Evolutionary conservation across 2,113 vertebrate species (phyloP).

Genomic region (Tympanuchus pallidicinctus): DNA sequence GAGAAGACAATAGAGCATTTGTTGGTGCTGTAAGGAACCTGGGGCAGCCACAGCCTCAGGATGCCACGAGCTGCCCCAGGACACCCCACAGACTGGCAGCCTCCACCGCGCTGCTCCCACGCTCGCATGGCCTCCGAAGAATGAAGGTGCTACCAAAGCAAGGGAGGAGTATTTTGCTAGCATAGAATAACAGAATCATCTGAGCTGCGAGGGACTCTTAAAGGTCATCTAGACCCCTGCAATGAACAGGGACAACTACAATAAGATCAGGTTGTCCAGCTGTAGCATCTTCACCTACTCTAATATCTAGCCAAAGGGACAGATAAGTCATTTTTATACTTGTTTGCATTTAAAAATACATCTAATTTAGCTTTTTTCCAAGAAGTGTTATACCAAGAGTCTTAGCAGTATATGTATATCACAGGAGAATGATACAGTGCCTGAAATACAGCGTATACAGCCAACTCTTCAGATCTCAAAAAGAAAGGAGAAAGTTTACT

Average conservation of each 20-base stretch:
- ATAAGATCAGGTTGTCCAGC: too few relatives aligned
- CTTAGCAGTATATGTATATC: too few relatives aligned
- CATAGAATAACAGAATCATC: too few relatives aligned
- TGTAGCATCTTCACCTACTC: background rate
- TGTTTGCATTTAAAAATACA: background rate
- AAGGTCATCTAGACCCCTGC: too few relatives aligned
- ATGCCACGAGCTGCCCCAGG: background rate
- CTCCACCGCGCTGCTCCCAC: background rate
- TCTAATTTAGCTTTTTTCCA: background rate
- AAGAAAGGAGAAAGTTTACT: background rate
- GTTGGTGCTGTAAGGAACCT: background rate
- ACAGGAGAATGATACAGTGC: background rate
- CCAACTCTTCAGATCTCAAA: background rate
- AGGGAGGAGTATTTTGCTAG: background rate
- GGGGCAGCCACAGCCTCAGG: background rate
- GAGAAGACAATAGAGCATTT: constrained; percentile 34
- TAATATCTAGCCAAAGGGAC: background rate
- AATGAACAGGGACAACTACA: too few relatives aligned
- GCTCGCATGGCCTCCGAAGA: background rate
- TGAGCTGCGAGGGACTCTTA: too few relatives aligned
- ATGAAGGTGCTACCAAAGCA: background rate
- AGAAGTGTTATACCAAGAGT: background rate
- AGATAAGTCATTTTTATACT: background rate
- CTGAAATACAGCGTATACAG: background rate
- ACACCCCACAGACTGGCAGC: background rate